Percentiles rank a stretch among this genome's conserved stretches.
phyloP scores from a whole-genome alignment of 2,113 vertebrate genomes.

The Thermophis baileyi region DNA sequence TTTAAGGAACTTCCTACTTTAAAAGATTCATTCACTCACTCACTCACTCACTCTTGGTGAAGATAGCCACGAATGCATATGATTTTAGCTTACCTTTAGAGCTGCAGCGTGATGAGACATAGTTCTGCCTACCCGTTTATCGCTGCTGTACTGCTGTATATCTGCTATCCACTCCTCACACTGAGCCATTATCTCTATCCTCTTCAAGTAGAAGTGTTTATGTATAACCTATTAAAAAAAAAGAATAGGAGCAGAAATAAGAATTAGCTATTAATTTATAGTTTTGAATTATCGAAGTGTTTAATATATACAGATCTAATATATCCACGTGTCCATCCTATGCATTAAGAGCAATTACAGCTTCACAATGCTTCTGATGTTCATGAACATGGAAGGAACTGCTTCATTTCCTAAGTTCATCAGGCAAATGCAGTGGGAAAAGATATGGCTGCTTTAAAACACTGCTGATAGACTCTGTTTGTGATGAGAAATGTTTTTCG shows the following conservation, averaged over 20 bases:
- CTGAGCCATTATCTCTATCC: slow-evolving; percentile 94
- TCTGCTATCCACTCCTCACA: slow-evolving; percentile 99
- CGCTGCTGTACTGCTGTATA: slow-evolving; percentile 98
- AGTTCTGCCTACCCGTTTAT: slow-evolving; percentile 95
- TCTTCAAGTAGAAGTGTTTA: slow-evolving; percentile 98
- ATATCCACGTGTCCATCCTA: background rate
- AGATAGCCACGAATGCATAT: background rate
- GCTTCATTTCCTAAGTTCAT: background rate
- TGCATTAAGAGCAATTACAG: background rate
- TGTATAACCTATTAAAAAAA: slow-evolving; percentile 84
- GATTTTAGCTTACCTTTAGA: slow-evolving; percentile 81
- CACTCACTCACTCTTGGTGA: background rate
- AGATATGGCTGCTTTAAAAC: background rate
- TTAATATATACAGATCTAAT: background rate
- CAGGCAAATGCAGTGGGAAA: background rate
- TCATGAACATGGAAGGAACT: background rate
- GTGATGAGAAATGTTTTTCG: background rate
- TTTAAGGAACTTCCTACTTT: background rate
- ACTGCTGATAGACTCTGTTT: background rate
- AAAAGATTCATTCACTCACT: background rate
- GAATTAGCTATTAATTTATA: background rate
- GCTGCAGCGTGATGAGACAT: slow-evolving; percentile 99
- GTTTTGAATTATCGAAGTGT: background rate
- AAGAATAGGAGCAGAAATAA: background rate
- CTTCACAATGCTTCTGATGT: background rate